phyloP scores from a whole-genome alignment of 2,888 invertebrate species.

The Phasia obesa region DNA sequence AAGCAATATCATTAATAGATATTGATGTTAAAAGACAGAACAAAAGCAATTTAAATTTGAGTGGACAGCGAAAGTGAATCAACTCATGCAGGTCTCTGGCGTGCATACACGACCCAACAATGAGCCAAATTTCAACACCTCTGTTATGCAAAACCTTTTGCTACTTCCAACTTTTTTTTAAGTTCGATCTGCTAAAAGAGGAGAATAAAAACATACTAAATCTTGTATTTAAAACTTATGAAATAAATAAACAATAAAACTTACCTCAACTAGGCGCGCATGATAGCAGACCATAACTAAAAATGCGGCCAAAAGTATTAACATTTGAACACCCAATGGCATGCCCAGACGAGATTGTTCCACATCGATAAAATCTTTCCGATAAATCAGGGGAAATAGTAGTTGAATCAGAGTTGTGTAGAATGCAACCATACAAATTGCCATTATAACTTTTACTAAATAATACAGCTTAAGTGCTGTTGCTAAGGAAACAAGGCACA shows the following conservation, averaged over 20 bases:
- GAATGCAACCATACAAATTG: constrained; percentile 88
- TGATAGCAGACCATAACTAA: constrained; percentile 94
- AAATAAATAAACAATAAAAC: constrained; percentile 33
- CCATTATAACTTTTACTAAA: constrained; percentile 91
- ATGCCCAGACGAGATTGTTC: constrained; percentile 83
- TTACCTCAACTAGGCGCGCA: constrained; percentile 92
- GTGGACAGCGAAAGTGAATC: too few species aligned
- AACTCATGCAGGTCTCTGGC: too few species aligned
- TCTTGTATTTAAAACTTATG: too few species aligned
- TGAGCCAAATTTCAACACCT: too few species aligned
- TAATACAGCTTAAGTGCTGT: constrained; percentile 96
- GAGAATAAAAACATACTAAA: too few species aligned
- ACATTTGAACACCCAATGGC: constrained; percentile 90
- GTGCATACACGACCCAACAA: too few species aligned
- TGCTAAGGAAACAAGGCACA: constrained; percentile 94
- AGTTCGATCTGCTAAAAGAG: too few species aligned
- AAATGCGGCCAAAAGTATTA: constrained; percentile 91
- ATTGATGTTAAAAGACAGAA: too few species aligned
- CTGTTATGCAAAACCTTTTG: too few species aligned
- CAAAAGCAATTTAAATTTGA: too few species aligned
- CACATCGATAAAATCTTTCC: constrained; percentile 74
- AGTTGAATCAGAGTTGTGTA: constrained; percentile 88
- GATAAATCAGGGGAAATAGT: constrained; percentile 84
- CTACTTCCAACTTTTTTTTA: too few species aligned
- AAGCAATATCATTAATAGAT: too few species aligned